Conservation (phyloP, 2,888 invertebrate species). For the Thumatha senex region DNA sequence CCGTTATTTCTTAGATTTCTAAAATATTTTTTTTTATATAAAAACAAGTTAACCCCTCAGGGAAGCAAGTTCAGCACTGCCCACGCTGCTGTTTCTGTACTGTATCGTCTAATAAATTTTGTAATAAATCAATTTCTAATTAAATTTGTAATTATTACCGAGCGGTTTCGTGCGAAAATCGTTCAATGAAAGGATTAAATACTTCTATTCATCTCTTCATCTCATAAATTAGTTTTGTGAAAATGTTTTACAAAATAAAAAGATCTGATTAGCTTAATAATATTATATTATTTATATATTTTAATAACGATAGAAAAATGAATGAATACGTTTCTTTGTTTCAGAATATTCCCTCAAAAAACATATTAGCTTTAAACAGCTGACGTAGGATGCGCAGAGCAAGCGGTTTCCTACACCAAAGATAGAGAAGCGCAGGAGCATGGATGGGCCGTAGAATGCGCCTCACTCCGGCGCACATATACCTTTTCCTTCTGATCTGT, state of each 20-base stretch:
- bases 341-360: slow-evolving; percentile 14
- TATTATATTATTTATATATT: neutral
- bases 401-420: slow-evolving; percentile 50
- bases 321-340: slow-evolving; percentile 3
- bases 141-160: slow-evolving; percentile 3
- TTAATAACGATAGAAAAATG: neutral
- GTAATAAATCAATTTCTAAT: slow-evolving; percentile 8
- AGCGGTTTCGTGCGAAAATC: slow-evolving; percentile 1
- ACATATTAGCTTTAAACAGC: slow-evolving; percentile 10
- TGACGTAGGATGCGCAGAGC: slow-evolving; percentile 30
- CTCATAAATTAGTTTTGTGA: slow-evolving; percentile 2
- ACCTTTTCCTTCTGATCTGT: slow-evolving; percentile 64
- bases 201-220: slow-evolving; percentile 3
- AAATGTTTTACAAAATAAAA: neutral
- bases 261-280: too few relatives aligned
- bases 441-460: slow-evolving; percentile 82
- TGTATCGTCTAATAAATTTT: slow-evolving; percentile 6
- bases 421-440: slow-evolving; percentile 64
- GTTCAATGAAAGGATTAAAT: slow-evolving; percentile 1
- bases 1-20: too few relatives aligned
- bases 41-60: slow-evolving; percentile 7
- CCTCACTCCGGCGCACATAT: slow-evolving; percentile 68
- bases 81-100: neutral
- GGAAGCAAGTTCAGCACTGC: neutral
- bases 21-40: too few relatives aligned